Conservation (phyloP, 2,888 invertebrate species). For the Melitaea athalia region DNA sequence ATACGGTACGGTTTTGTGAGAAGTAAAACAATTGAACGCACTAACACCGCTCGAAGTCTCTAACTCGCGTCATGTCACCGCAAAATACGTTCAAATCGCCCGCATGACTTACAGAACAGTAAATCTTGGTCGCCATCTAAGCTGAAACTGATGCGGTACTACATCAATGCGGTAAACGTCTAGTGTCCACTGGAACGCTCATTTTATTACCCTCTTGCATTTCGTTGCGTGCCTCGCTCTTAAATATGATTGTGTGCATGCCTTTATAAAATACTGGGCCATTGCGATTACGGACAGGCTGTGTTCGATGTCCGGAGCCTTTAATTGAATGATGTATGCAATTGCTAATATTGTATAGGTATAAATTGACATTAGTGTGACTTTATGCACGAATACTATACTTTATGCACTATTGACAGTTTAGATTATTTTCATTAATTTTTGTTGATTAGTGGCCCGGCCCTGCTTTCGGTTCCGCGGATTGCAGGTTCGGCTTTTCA, state of each 20-base stretch:
- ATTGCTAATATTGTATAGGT: conserved; percentile 34
- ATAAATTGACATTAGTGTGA: conserved; percentile 37
- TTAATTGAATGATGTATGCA: conserved; percentile 45
- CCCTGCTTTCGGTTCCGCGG: no score
- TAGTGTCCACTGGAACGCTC: conserved; percentile 55
- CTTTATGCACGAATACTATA: conserved; percentile 21
- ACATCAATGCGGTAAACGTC: conserved; percentile 65
- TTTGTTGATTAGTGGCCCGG: no score
- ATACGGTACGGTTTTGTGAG: not conserved
- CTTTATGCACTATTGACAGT: conserved; percentile 11
- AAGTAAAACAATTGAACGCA: not conserved
- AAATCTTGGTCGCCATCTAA: conserved; percentile 63
- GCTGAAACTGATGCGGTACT: conserved; percentile 67
- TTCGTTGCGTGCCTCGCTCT: conserved; percentile 49
- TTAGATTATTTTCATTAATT: conserved; percentile 4
- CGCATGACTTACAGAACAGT: conserved; percentile 58
- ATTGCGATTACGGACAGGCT: conserved; percentile 41
- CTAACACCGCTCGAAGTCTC: conserved; percentile 26
- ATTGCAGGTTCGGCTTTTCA: no score
- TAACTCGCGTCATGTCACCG: conserved; percentile 26
- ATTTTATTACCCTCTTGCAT: conserved; percentile 49
- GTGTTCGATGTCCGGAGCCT: conserved; percentile 45
- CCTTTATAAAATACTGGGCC: conserved; percentile 47
- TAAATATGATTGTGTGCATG: conserved; percentile 48
- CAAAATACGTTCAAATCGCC: conserved; percentile 48